Conservation (phyloP, 2,888 invertebrate genomes). For the Melanargia galathea region DNA sequence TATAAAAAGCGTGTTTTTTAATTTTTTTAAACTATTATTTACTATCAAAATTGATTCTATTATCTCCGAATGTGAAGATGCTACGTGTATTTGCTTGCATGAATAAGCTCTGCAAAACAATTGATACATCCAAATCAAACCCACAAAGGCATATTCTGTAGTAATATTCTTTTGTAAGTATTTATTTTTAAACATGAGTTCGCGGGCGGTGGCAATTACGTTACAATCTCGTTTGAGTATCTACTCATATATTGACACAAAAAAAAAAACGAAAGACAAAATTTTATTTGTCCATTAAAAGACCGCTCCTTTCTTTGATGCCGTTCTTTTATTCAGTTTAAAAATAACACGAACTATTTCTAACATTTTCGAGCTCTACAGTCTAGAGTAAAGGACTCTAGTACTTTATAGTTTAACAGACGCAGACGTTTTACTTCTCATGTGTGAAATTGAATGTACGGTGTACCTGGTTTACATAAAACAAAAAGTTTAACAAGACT, state of each 20-base stretch:
- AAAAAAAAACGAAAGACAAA: neutral
- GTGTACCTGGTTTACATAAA: too few species aligned
- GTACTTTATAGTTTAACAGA: too few species aligned
- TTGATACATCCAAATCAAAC: neutral
- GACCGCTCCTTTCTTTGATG: constrained; percentile 11
- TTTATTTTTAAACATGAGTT: constrained; percentile 9
- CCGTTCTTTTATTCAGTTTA: neutral
- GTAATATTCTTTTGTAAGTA: neutral
- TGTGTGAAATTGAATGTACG: too few species aligned
- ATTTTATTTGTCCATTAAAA: constrained; percentile 10
- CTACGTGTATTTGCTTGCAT: neutral
- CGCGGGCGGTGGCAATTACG: neutral
- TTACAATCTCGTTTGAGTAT: neutral
- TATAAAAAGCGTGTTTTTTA: too few species aligned
- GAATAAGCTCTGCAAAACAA: neutral
- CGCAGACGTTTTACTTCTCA: too few species aligned
- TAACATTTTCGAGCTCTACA: neutral
- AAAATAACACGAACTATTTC: constrained; percentile 2
- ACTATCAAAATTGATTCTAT: too few species aligned
- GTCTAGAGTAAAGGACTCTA: neutral
- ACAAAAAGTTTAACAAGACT: too few species aligned
- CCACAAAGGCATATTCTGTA: neutral
- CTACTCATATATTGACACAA: constrained; percentile 8
- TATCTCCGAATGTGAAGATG: neutral
- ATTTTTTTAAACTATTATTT: too few species aligned